These are phyloP conservation scores for Platyrinchus mystaceus DNA, from an alignment of 2,797 vertebrate species.

Conservation along the genomic window DNA sequence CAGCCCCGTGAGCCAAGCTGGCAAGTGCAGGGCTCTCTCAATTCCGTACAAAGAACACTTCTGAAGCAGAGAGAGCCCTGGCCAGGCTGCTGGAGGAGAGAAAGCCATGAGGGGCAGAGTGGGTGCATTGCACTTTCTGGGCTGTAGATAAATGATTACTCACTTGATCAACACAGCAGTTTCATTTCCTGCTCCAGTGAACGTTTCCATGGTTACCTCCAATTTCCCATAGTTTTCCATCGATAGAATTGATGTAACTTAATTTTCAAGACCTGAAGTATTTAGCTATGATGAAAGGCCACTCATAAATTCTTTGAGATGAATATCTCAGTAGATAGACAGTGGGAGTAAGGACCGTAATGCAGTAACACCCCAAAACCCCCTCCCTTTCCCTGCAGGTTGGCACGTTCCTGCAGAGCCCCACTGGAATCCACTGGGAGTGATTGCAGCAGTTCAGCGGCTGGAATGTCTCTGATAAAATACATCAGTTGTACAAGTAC, in stretches of 20 bases:
- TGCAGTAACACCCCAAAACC: not conserved
- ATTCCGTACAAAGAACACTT: not conserved
- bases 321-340: not conserved
- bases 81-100: not conserved
- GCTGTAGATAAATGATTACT: not conserved
- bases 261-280: not conserved
- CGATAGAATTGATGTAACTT: not conserved
- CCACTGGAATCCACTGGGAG: not conserved
- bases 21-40: not conserved
- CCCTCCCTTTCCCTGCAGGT: not conserved
- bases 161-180: not conserved
- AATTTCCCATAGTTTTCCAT: not conserved
- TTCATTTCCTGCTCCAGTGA: not conserved
- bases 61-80: not conserved
- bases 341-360: not conserved
- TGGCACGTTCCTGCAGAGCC: not conserved
- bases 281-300: not conserved
- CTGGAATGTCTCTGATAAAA: not conserved
- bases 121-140: not conserved
- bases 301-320: not conserved
- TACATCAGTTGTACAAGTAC: not conserved
- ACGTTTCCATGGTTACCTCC: not conserved
- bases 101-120: not conserved
- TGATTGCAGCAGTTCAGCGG: not conserved
- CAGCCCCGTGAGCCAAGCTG: rapidly evolving